Evolutionary conservation across 2,113 vertebrate genomes (phyloP), one percentile per base, ranked within the genome.

Genomic region (Gnathonemus longibarbis): DNA sequence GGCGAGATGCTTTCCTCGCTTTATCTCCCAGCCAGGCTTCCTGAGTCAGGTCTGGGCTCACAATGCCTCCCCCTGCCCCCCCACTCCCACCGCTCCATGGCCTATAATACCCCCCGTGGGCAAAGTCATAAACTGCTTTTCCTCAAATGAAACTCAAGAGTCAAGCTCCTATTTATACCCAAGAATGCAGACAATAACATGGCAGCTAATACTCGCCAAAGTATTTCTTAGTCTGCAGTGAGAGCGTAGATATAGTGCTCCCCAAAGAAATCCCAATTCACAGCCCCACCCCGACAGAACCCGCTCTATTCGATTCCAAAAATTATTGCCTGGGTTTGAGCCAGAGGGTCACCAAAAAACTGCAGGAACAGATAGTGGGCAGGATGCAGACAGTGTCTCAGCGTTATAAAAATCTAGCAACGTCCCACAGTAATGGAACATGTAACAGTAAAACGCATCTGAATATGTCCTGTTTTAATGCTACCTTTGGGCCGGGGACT

Each of bases 1-100:
- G 93, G 88, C 91, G 93, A 91, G 49, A 27, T 35, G 46, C 39
- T 85, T 45, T 24, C 42, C 45, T 19, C 0, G 8, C 24, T 85
- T 49, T 85, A 42, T 70, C 62, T 70, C 27, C 45, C 24, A 11
- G 39, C 42, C 21, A 77, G 74, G 19, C 9, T 84, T 24, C 83
- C 42, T 39, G 39, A 84, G 62, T 27, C 62, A n/a, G 24, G n/a
- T n/a, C 62, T 70, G n/a, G 62, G 3, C 3, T 66, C 62, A 66
- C 3, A 27, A 66, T 66, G n/a, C 24, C 58, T 9, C 58, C 24
- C 58, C 7, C n/a, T n/a, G n/a, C n/a, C n/a, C 24, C n/a, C 6
- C n/a, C 19, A 42, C 39, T 42, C 7, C 53, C 56, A 7, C 1
- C 0, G 0, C n/a, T 27, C 35, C 31, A 77, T 39, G 35, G 15